phyloP scores from a whole-genome alignment of 2,797 vertebrate species.

The Pseudochaenichthys georgianus region DNA sequence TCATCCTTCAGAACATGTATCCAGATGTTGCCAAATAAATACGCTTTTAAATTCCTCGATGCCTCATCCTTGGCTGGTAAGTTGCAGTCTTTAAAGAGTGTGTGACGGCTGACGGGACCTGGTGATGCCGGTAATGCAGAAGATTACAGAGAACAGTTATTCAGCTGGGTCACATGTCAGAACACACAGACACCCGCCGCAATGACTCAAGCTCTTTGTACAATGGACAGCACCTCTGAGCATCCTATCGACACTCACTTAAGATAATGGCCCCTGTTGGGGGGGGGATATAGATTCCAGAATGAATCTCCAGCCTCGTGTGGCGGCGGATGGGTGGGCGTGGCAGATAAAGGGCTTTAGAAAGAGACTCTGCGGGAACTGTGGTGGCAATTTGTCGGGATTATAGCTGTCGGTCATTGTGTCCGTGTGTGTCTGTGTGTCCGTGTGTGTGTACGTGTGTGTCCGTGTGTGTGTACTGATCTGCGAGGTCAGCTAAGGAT shows the following conservation, averaged over 20 bases:
- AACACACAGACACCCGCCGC: slow-evolving; percentile 2
- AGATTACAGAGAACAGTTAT: slow-evolving; percentile 17
- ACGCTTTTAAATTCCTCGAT: slow-evolving; percentile 54
- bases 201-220: slow-evolving; percentile 29
- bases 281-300: slow-evolving; percentile 43
- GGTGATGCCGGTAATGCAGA: slow-evolving; percentile 27
- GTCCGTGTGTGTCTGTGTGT: slow-evolving; percentile 16
- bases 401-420: slow-evolving; percentile 46
- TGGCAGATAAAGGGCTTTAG: slow-evolving; percentile 58
- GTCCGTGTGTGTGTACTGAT: slow-evolving; percentile 16
- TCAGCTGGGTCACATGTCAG: slow-evolving; percentile 33
- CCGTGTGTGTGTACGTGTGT: not conserved
- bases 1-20: slow-evolving; percentile 47
- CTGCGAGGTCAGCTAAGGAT: slow-evolving; percentile 34
- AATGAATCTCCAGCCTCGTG: slow-evolving; percentile 27
- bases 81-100: slow-evolving; percentile 28
- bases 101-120: slow-evolving; percentile 43
- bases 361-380: slow-evolving; percentile 28
- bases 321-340: slow-evolving; percentile 18
- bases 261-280: slow-evolving; percentile 60
- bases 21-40: slow-evolving; percentile 49
- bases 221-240: slow-evolving; percentile 15
- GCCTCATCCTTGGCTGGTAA: slow-evolving; percentile 37
- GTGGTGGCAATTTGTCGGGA: slow-evolving; percentile 62
- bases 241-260: slow-evolving; percentile 56